A percentile compares a stretch with the other conserved stretches of the same genome.
phyloP scores from a whole-genome alignment of 2,888 invertebrate genomes.

The Thyatira batis region DNA sequence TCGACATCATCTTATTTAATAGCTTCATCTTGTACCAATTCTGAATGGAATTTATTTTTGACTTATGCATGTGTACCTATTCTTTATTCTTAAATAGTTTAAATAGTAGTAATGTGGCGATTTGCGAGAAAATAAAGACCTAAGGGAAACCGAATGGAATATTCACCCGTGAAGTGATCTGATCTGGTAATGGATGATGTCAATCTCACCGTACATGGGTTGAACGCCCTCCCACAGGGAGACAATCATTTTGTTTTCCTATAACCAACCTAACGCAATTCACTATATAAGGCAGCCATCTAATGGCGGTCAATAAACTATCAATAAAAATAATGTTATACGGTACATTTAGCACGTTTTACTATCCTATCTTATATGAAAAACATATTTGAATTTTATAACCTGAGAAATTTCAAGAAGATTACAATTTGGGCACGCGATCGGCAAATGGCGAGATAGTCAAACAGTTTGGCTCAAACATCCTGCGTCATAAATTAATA shows the following conservation, averaged over 20 bases:
- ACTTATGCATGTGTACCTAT: too few relatives aligned
- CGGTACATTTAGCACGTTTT: too few relatives aligned
- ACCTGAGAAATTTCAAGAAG: neutral
- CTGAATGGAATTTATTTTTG: too few relatives aligned
- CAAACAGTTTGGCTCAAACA: neutral
- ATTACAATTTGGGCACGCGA: neutral
- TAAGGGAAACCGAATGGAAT: neutral
- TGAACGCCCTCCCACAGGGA: conserved; percentile 16
- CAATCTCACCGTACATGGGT: conserved; percentile 13
- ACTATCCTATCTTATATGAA: too few relatives aligned
- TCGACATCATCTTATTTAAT: too few relatives aligned
- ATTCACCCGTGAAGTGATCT: neutral
- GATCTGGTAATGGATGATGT: conserved; percentile 6
- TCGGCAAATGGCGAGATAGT: neutral
- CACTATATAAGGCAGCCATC: conserved; percentile 1
- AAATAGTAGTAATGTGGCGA: too few relatives aligned
- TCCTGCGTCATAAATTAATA: too few relatives aligned
- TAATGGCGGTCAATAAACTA: conserved; percentile 5
- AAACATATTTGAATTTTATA: too few relatives aligned
- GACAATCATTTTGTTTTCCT: conserved; percentile 22
- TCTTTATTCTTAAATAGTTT: too few relatives aligned
- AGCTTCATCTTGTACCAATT: too few relatives aligned
- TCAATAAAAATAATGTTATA: neutral
- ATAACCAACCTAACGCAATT: conserved; percentile 6
- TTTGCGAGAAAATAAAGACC: neutral